Evolutionary conservation across 2,888 invertebrate genomes (phyloP), one percentile per base, ranked within the genome.

Genomic region (Anoplius nigerrimus): DNA sequence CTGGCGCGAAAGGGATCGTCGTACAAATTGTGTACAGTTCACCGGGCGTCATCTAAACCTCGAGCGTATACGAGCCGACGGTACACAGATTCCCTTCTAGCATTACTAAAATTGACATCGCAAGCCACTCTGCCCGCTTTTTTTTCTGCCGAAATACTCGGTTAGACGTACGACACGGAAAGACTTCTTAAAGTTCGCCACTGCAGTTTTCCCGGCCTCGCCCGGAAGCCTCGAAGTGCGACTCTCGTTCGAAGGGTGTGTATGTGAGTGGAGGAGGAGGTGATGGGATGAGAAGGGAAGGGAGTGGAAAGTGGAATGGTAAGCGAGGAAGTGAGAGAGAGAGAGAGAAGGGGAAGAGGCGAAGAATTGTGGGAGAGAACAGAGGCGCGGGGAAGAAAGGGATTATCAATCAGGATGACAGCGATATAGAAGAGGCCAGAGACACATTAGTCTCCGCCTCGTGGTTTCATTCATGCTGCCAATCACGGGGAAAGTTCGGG

Each of bases 391-490:
- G 61, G 56, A 51, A 21, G 45, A 45, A 53, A 34, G 67, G 69
- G 71, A 74, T 83, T 83, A 84, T 85, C 82, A 84, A 84, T 85
- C 84, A 85, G 82, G 69, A 69, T 71, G 75, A 75, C 76, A 75
- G 69, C 70, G 74, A 78, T 73, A 80, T 75, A 78, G 79, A 74
- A 72, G 69, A 69, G 67, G 71, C 66, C 63, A 57, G 53, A 65
- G 66, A 53, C 67, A 62, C 72, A 85, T 85, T 82, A 84, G 82
- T 83, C 80, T 78, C 72, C 76, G 78, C 80, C 77, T 71, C 62
- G 69, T 67, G 80, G 81, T 75, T 82, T 82, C 81, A 78, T 81
- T 82, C 79, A 69, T 73, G 71, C 79, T 83, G 85, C 79, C 84
- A 83, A 84, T 86, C 84, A 82, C 79, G 58, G 64, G 70, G 67